A percentile compares a stretch with the other conserved stretches of the same genome.
phyloP scores from a whole-genome alignment of 2,113 vertebrate genomes.

The Oenanthe oenanthe region DNA sequence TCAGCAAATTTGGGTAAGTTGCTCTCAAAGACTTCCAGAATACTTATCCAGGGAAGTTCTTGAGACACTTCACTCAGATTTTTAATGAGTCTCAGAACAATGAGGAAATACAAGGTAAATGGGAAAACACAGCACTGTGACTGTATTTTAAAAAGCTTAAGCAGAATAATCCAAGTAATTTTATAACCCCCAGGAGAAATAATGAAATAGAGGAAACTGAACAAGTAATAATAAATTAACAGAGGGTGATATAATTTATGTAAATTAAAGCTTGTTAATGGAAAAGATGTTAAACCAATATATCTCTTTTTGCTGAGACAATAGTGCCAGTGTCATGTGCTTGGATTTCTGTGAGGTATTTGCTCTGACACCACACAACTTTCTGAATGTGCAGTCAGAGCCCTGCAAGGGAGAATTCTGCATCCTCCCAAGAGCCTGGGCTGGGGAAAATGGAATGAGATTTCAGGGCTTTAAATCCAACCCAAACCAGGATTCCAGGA shows the following conservation, averaged over 20 bases:
- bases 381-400: not conserved
- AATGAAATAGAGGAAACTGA: not conserved
- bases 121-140: not conserved
- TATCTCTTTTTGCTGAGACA: not conserved
- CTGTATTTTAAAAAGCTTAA: not conserved
- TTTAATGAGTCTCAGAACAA: conserved; percentile 11
- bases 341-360: not conserved
- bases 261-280: conserved; percentile 48
- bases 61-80: not conserved
- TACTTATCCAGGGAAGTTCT: not conserved
- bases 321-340: not conserved
- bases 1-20: not conserved
- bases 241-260: conserved; percentile 27
- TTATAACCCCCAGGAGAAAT: conserved; percentile 38
- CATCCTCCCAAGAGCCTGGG: not conserved
- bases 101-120: conserved; percentile 2
- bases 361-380: not conserved
- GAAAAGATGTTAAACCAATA: conserved; percentile 34
- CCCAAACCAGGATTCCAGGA: not conserved
- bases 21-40: not conserved
- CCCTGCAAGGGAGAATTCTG: not conserved
- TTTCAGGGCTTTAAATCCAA: not conserved
- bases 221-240: conserved; percentile 40
- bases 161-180: conserved; percentile 14
- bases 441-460: not conserved